Evolutionary conservation across 2,797 vertebrate species (phyloP).

Genomic region (Mormyrops attenuatus): DNA sequence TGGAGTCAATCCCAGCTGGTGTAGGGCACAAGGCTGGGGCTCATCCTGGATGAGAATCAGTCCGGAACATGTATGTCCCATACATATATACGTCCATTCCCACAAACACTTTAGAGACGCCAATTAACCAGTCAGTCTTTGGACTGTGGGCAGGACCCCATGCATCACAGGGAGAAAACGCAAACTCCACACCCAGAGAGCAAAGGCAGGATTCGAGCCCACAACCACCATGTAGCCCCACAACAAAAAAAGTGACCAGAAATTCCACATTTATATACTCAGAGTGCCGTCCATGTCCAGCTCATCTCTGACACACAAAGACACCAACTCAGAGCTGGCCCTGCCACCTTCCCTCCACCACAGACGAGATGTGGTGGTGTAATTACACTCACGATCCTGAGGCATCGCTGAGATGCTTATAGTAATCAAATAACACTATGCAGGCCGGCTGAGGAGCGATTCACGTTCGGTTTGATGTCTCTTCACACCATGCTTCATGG

Average conservation of each 20-base stretch:
- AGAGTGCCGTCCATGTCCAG: not conserved
- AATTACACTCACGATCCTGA: not conserved
- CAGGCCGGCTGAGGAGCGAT: not conserved
- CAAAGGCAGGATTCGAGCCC: not conserved
- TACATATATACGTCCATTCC: not conserved
- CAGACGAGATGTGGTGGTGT: not conserved
- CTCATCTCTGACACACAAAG: not conserved
- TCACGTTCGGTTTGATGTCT: not conserved
- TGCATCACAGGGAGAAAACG: not conserved
- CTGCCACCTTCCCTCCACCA: not conserved
- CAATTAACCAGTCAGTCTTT: not conserved
- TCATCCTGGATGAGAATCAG: not conserved
- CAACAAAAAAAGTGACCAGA: not conserved
- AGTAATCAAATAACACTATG: not conserved
- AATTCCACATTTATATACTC: not conserved
- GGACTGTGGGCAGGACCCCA: not conserved
- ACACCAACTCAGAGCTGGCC: not conserved
- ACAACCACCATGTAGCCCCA: not conserved
- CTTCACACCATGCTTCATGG: not conserved
- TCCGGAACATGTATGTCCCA: not conserved
- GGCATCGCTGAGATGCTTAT: not conserved
- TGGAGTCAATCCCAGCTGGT: not conserved
- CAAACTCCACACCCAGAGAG: not conserved
- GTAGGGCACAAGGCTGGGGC: not conserved
- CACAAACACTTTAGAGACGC: not conserved